Conservation (phyloP, 2,888 invertebrate genomes). For the Xestia ashworthii region DNA sequence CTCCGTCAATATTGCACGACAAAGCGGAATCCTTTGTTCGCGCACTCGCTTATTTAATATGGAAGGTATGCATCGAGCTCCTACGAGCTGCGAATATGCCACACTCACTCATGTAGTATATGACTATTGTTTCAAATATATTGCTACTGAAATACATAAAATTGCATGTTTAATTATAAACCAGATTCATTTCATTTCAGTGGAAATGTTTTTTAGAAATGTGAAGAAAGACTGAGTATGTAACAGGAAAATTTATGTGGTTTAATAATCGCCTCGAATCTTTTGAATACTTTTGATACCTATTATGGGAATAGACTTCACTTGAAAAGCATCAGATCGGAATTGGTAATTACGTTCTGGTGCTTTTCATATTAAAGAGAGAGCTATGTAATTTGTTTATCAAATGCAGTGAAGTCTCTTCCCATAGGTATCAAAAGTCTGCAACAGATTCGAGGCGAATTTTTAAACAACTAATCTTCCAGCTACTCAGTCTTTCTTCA, state of each 20-base stretch:
- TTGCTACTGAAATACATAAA: not conserved
- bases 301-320: too few species aligned
- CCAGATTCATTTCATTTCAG: not conserved
- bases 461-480: not conserved
- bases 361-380: not conserved
- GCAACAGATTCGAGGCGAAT: not conserved
- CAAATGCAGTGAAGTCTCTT: not conserved
- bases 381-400: not conserved
- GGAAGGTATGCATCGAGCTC: conserved; percentile 48
- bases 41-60: conserved; percentile 63
- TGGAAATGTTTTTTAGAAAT: too few species aligned
- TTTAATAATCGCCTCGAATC: too few species aligned
- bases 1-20: conserved; percentile 61
- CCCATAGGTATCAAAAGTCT: too few species aligned
- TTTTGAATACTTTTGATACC: too few species aligned
- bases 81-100: conserved; percentile 15
- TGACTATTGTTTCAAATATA: conserved; percentile 24
- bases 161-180: conserved; percentile 3
- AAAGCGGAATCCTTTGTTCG: conserved; percentile 67
- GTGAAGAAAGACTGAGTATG: too few species aligned
- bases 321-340: too few species aligned
- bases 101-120: not conserved
- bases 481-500: not conserved
- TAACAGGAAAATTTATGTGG: too few species aligned
- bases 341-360: not conserved